Conservation (phyloP, 2,888 invertebrate species). For the Cataglyphis rosenhaueri region DNA sequence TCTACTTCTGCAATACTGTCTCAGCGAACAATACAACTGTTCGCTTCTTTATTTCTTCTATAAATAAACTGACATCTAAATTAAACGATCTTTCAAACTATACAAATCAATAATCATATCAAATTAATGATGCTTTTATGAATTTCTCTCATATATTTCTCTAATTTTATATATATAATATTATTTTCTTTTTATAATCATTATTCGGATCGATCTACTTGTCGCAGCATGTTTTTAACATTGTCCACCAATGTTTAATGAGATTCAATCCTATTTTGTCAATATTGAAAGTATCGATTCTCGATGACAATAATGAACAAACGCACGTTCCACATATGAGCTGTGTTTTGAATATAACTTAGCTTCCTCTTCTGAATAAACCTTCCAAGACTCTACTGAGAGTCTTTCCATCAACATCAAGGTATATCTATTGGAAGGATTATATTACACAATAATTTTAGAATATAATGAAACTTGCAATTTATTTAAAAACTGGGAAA, state of each 20-base stretch:
- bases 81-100: too few relatives aligned
- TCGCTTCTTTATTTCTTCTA: conserved; percentile 8
- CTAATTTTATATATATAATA: neutral
- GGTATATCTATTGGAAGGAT: neutral
- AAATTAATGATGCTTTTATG: neutral
- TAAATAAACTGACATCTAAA: neutral
- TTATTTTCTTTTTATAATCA: neutral
- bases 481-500: neutral
- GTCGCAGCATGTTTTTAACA: neutral
- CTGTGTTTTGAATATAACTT: neutral
- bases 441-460: neutral
- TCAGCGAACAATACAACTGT: neutral
- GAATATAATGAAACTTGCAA: neutral
- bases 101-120: too few relatives aligned
- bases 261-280: neutral
- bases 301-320: neutral
- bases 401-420: neutral
- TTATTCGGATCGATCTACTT: neutral
- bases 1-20: conserved; percentile 23
- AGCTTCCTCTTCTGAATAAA: neutral
- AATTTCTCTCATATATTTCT: neutral
- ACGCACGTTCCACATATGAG: neutral
- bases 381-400: neutral
- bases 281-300: neutral
- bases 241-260: neutral